These are phyloP conservation scores for Geophilus truncorum DNA, from an alignment of 2,888 invertebrate genomes.

Conservation along the genomic window DNA sequence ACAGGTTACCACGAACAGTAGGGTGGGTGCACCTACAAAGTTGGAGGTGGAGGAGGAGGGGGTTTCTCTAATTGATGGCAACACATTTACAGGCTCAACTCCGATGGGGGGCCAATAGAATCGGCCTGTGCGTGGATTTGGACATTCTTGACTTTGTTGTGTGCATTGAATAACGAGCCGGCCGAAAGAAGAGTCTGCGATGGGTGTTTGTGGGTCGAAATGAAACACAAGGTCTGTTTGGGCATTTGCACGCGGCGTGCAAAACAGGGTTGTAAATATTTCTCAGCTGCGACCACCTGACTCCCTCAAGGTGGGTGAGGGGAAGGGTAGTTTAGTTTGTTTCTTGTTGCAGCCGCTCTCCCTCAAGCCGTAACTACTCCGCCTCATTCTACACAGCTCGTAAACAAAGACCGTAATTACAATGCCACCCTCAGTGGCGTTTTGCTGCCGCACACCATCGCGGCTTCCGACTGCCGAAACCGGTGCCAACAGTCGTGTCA, in stretches of 20 bases:
- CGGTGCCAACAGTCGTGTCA: neutral
- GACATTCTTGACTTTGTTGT: slow-evolving; percentile 22
- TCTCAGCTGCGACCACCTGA: slow-evolving; percentile 11
- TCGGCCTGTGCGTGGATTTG: slow-evolving; percentile 15
- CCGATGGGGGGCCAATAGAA: slow-evolving; percentile 29
- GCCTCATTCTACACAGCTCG: slow-evolving; percentile 25
- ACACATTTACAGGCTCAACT: slow-evolving; percentile 28
- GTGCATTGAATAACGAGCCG: slow-evolving; percentile 17
- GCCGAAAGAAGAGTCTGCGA: neutral
- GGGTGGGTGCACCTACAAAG: neutral
- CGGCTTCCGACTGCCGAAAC: neutral
- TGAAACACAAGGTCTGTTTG: slow-evolving; percentile 12
- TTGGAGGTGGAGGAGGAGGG: slow-evolving; percentile 24
- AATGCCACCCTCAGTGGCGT: slow-evolving; percentile 10
- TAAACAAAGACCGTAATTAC: slow-evolving; percentile 33
- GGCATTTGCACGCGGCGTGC: slow-evolving; percentile 2
- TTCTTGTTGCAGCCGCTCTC: neutral
- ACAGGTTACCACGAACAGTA: slow-evolving; percentile 20
- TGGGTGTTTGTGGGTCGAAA: neutral
- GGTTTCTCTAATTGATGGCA: slow-evolving; percentile 32
- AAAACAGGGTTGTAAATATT: slow-evolving; percentile 31
- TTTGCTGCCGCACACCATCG: neutral
- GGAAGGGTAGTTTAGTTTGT: neutral
- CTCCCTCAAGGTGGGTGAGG: slow-evolving; percentile 20
- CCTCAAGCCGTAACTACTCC: slow-evolving; percentile 27